Conservation (phyloP, 2,888 invertebrate species). For the Eristalinus aeneus region DNA sequence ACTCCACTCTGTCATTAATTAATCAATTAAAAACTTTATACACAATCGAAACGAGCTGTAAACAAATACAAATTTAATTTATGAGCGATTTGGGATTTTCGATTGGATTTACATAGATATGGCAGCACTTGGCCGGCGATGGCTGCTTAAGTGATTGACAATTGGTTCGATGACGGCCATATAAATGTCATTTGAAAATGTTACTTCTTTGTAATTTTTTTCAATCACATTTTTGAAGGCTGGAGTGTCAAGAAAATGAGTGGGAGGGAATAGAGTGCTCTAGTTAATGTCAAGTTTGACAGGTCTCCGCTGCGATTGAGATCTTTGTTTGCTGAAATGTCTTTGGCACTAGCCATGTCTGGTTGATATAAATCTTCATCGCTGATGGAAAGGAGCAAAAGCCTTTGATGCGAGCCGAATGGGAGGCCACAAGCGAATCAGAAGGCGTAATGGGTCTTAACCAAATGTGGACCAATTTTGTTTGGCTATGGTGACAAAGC, state of each 20-base stretch:
- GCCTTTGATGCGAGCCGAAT: not conserved
- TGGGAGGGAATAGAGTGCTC: not conserved
- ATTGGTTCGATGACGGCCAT: not conserved
- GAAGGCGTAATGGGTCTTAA: too few species aligned
- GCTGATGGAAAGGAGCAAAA: not conserved
- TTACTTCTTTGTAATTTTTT: not conserved
- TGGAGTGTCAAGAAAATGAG: not conserved
- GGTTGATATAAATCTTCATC: not conserved
- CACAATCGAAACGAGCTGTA: not conserved
- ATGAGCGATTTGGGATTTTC: not conserved
- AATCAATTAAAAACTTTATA: constrained; percentile 8
- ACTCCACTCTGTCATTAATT: not conserved
- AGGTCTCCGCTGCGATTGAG: not conserved
- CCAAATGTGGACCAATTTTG: too few species aligned
- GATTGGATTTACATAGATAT: not conserved
- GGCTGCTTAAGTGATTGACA: not conserved
- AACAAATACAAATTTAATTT: constrained; percentile 1
- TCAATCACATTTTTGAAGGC: not conserved
- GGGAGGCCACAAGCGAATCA: not conserved
- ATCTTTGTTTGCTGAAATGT: not conserved
- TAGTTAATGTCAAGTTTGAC: not conserved
- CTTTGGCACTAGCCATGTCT: not conserved
- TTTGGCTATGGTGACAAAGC: too few species aligned
- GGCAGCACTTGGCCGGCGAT: not conserved
- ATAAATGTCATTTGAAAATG: not conserved